Percentiles rank a stretch among this genome's conserved stretches.
Conservation (phyloP, 2,888 invertebrate species). For the Dolichomitus sp. region DNA sequence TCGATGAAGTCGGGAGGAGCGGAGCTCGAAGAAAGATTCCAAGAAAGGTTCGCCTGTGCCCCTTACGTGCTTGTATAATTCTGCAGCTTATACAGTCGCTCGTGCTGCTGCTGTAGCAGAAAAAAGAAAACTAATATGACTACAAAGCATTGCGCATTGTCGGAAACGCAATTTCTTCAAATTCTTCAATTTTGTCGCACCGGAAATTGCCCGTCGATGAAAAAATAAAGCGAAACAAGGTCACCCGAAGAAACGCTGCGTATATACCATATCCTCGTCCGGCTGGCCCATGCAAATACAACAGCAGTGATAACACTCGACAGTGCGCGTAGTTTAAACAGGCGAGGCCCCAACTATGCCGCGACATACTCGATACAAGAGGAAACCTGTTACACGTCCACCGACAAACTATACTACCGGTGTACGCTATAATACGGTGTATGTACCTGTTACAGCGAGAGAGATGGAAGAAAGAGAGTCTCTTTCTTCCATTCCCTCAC, state of each 20-base stretch:
- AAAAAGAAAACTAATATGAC: slow-evolving; percentile 15
- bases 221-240: background rate
- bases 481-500: slow-evolving; percentile 30
- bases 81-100: slow-evolving; percentile 21
- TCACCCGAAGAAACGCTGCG: background rate
- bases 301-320: slow-evolving; percentile 22
- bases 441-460: slow-evolving; percentile 67
- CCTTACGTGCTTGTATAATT: slow-evolving; percentile 38
- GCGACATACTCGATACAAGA: slow-evolving; percentile 33
- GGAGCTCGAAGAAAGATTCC: slow-evolving; percentile 48
- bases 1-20: slow-evolving; percentile 29
- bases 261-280: background rate
- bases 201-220: slow-evolving; percentile 23
- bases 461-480: slow-evolving; percentile 32
- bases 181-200: slow-evolving; percentile 13
- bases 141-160: slow-evolving; percentile 27
- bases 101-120: background rate
- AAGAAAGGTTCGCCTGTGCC: slow-evolving; percentile 56
- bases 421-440: slow-evolving; percentile 65
- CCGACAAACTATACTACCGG: slow-evolving; percentile 64
- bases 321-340: background rate
- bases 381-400: slow-evolving; percentile 66
- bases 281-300: background rate
- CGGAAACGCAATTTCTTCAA: slow-evolving; percentile 3
- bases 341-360: slow-evolving; percentile 9